Evolutionary conservation across 2,888 invertebrate genomes (phyloP).

Genomic region (Hoplodrina blanda): DNA sequence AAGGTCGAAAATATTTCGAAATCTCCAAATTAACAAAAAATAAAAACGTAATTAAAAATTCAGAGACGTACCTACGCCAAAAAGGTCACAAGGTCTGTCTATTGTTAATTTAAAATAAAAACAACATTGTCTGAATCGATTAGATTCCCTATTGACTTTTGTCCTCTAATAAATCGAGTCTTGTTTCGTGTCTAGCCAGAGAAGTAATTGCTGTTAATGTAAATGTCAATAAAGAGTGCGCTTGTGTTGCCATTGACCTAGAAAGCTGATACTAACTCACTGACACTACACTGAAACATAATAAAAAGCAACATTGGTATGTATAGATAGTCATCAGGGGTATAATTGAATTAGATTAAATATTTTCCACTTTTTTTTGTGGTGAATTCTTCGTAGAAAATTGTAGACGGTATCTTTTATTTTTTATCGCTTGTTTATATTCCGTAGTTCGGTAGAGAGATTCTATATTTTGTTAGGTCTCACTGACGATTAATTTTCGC

Average conservation of each 20-base stretch:
- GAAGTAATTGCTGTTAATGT: conserved; percentile 47
- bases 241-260: conserved; percentile 55
- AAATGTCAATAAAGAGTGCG: conserved; percentile 54
- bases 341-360: neutral
- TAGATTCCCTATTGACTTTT: conserved; percentile 47
- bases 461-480: neutral
- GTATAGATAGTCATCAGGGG: neutral
- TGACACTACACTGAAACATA: neutral
- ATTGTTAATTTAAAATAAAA: conserved; percentile 36
- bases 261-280: conserved; percentile 47
- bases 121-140: conserved; percentile 45
- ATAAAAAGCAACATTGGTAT: conserved; percentile 4
- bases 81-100: conserved; percentile 39
- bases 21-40: too few relatives aligned
- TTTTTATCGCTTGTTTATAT: neutral
- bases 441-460: neutral
- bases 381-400: too few relatives aligned
- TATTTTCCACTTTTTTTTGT: too few relatives aligned
- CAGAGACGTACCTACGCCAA: neutral
- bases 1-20: too few relatives aligned
- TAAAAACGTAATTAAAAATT: neutral
- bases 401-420: too few relatives aligned
- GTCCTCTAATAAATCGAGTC: conserved; percentile 45
- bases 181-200: conserved; percentile 25
- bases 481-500: too few relatives aligned